These are phyloP conservation scores for Synanthedon vespiformis DNA, from an alignment of 2,888 invertebrate genomes.

Conservation along the genomic window DNA sequence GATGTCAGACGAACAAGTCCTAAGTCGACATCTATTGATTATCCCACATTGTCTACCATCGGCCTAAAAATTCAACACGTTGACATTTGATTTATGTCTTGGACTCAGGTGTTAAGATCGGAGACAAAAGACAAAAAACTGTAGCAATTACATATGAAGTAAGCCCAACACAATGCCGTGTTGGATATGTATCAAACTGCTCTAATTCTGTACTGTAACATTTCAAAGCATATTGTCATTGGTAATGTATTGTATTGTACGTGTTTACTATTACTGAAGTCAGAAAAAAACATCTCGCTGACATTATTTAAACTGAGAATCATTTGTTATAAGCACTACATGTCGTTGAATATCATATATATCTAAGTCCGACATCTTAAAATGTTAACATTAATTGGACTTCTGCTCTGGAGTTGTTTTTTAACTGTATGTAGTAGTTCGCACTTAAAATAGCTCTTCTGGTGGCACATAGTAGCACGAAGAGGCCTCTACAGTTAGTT, in stretches of 20 bases:
- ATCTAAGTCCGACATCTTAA: constrained; percentile 21
- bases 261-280: neutral
- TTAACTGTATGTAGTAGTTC: constrained; percentile 2
- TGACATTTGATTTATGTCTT: constrained; percentile 62
- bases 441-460: constrained; percentile 16
- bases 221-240: constrained; percentile 21
- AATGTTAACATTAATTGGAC: constrained; percentile 13
- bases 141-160: constrained; percentile 44
- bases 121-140: constrained; percentile 35
- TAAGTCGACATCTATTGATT: constrained; percentile 46
- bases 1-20: constrained; percentile 14
- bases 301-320: constrained; percentile 27
- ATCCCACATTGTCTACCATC: constrained; percentile 39
- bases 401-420: constrained; percentile 27
- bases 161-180: constrained; percentile 40
- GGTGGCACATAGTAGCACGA: constrained; percentile 30
- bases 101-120: constrained; percentile 54
- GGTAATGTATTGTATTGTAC: neutral
- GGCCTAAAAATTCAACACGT: constrained; percentile 39
- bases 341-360: constrained; percentile 19
- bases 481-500: constrained; percentile 46
- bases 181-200: constrained; percentile 47
- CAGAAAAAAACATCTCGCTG: constrained; percentile 22
- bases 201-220: constrained; percentile 37
- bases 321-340: constrained; percentile 27